Conservation (phyloP, 2,113 vertebrate species). For the Rattus norvegicus region GRCr8 NC_086019.1:13288001-13288500, state of each 20-base stretch:
- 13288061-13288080: neutral
- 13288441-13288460: neutral
- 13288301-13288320: neutral
- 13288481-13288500: neutral
- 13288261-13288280: neutral
- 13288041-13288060: neutral
- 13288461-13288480: neutral
- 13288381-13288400: neutral
- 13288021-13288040: neutral
- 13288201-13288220: neutral
- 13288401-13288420: neutral
- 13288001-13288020: neutral
- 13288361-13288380: neutral
- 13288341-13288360: neutral
- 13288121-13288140: conserved; percentile 44
- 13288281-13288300: neutral
- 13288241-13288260: conserved; percentile 13
- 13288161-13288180: neutral
- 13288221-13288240: conserved; percentile 54
- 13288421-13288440: neutral
- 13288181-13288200: neutral
- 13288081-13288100: neutral
- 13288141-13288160: neutral
- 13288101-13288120: neutral
- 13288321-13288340: neutral